These are phyloP conservation scores for Luperina testacea DNA, from an alignment of 2,888 invertebrate genomes.

Conservation along the genomic window DNA sequence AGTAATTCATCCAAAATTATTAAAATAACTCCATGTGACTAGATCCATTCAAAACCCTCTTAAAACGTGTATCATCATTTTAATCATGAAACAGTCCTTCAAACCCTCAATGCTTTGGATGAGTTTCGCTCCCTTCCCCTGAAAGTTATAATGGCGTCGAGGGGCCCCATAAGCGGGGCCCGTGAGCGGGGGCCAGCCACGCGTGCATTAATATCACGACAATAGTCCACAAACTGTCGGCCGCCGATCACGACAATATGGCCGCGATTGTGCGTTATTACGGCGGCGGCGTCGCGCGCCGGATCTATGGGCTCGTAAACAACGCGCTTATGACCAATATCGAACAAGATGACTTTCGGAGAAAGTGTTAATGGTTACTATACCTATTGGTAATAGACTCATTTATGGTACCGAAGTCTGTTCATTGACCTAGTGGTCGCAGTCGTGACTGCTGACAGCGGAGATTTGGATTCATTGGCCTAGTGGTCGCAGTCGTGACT, in stretches of 20 bases:
- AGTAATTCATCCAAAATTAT: background rate
- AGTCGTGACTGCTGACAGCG: background rate
- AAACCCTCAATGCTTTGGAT: conserved; percentile 14
- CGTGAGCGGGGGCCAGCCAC: conserved; percentile 5
- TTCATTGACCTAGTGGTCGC: background rate
- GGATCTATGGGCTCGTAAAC: conserved; percentile 38
- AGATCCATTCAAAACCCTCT: too few relatives aligned
- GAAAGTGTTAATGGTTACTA: conserved; percentile 3
- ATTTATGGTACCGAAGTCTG: background rate
- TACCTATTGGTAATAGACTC: conserved; percentile 5
- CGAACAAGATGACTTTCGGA: background rate
- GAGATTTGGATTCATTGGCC: background rate
- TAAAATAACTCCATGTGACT: background rate
- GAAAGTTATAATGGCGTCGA: conserved; percentile 43
- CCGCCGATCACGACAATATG: conserved; percentile 34
- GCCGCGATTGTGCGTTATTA: conserved; percentile 22
- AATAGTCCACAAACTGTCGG: conserved; percentile 40
- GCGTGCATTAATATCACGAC: conserved; percentile 37
- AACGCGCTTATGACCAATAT: conserved; percentile 17
- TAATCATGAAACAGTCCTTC: conserved; percentile 31
- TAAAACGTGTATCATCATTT: conserved; percentile 44
- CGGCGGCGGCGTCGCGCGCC: conserved; percentile 5
- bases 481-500: background rate
- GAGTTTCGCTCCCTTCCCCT: conserved; percentile 1
- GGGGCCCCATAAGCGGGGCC: background rate